phyloP scores from a whole-genome alignment of 2,797 vertebrate genomes.

The Chelonia mydas region DNA sequence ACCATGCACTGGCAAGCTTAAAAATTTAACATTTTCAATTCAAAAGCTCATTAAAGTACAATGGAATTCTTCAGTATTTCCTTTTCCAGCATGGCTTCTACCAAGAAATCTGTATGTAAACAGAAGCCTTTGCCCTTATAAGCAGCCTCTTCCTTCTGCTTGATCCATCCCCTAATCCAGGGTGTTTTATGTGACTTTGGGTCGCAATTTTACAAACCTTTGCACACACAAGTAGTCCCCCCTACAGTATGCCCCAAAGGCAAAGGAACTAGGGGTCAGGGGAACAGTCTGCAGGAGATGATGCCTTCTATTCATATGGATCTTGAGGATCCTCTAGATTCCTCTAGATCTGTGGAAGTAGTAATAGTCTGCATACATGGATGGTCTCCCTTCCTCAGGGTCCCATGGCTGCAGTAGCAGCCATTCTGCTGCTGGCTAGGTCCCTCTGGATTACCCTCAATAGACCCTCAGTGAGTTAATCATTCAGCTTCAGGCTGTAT shows the following conservation, averaged over 20 bases:
- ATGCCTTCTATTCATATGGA: constrained; percentile 18
- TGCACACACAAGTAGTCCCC: not conserved
- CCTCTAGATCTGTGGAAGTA: not conserved
- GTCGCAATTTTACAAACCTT: constrained; percentile 39
- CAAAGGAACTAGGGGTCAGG: not conserved
- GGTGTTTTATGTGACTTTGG: not conserved
- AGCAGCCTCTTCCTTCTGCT: not conserved
- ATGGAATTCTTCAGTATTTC: constrained; percentile 46
- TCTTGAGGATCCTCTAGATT: constrained; percentile 55
- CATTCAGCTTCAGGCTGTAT: not conserved
- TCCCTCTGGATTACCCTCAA: not conserved
- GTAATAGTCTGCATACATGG: not conserved
- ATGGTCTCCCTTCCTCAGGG: not conserved
- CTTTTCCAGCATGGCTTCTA: constrained; percentile 41
- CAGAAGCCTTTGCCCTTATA: constrained; percentile 24
- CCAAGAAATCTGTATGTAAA: constrained; percentile 65
- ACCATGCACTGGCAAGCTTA: constrained; percentile 21
- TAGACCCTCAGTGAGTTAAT: not conserved
- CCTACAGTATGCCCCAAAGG: not conserved
- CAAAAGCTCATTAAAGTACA: constrained; percentile 59
- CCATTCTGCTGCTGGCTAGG: not conserved
- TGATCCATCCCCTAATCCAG: not conserved
- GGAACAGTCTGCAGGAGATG: not conserved
- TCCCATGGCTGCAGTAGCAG: not conserved
- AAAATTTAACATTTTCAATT: not conserved